Percentiles rank a stretch among this genome's conserved stretches.
Evolutionary conservation across 2,797 vertebrate genomes (phyloP).

Genomic region (Smutsia temminckii): DNA sequence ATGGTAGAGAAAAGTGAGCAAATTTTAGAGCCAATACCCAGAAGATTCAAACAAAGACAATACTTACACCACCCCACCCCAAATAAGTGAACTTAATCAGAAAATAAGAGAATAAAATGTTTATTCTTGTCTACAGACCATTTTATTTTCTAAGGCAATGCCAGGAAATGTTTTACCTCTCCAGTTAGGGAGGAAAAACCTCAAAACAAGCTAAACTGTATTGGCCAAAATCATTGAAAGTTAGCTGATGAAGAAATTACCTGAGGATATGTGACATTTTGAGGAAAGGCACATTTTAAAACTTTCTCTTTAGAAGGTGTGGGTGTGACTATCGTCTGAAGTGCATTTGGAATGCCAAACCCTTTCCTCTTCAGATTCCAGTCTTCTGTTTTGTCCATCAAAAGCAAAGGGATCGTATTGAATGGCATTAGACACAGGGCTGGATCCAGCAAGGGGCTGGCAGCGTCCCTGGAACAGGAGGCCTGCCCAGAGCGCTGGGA

Average conservation of each 20-base stretch:
- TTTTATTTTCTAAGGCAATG: slow-evolving; percentile 3
- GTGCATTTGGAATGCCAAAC: background rate
- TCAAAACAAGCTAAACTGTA: background rate
- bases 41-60: background rate
- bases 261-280: background rate
- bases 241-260: background rate
- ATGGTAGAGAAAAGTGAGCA: background rate
- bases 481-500: slow-evolving; percentile 19
- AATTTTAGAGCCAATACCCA: background rate
- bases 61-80: background rate
- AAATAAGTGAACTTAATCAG: background rate
- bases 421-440: slow-evolving; percentile 52
- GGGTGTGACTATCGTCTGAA: background rate
- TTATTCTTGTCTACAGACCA: background rate
- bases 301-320: background rate
- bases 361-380: slow-evolving; percentile 13
- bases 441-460: slow-evolving; percentile 47
- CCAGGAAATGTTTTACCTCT: background rate
- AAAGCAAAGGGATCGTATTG: slow-evolving; percentile 51
- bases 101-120: background rate
- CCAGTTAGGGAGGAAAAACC: background rate
- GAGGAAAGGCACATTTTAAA: background rate
- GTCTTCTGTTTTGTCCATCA: slow-evolving; percentile 74
- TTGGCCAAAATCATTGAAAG: slow-evolving; percentile 1
- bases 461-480: slow-evolving; percentile 59